phyloP scores from a whole-genome alignment of 2,113 vertebrate genomes.

The Amblyopsis rosae region DNA sequence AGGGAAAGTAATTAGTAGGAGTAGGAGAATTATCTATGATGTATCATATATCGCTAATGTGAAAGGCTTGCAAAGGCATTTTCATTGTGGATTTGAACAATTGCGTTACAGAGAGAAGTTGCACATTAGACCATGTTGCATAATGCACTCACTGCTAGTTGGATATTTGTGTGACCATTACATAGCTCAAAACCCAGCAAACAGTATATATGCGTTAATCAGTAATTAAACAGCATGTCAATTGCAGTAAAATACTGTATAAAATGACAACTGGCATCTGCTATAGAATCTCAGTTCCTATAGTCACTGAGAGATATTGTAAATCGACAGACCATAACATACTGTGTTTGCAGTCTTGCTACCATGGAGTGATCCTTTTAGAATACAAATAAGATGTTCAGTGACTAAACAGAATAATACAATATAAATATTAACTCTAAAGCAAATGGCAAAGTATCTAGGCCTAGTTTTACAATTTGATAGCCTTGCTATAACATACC shows the following conservation, averaged over 20 bases:
- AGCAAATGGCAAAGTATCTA: neutral
- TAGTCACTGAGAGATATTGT: constrained; percentile 6
- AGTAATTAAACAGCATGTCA: no score
- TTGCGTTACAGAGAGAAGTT: constrained; percentile 14
- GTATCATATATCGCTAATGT: constrained; percentile 46
- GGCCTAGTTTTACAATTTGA: neutral
- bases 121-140: constrained; percentile 4
- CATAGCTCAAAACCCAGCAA: no score
- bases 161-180: no score
- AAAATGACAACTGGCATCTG: neutral
- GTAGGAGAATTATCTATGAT: constrained; percentile 40
- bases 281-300: constrained; percentile 1
- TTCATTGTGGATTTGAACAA: constrained; percentile 24
- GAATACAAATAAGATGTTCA: constrained; percentile 40
- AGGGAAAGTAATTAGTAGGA: constrained; percentile 64
- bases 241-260: no score
- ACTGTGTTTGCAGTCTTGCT: constrained; percentile 32
- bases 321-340: constrained; percentile 42
- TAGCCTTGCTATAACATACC: neutral
- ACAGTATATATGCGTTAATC: no score
- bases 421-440: constrained; percentile 4
- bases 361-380: constrained; percentile 40
- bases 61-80: constrained; percentile 22
- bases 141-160: no score
- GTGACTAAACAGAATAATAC: neutral